phyloP scores from a whole-genome alignment of 2,888 invertebrate species.

The Athalia rosae region DNA sequence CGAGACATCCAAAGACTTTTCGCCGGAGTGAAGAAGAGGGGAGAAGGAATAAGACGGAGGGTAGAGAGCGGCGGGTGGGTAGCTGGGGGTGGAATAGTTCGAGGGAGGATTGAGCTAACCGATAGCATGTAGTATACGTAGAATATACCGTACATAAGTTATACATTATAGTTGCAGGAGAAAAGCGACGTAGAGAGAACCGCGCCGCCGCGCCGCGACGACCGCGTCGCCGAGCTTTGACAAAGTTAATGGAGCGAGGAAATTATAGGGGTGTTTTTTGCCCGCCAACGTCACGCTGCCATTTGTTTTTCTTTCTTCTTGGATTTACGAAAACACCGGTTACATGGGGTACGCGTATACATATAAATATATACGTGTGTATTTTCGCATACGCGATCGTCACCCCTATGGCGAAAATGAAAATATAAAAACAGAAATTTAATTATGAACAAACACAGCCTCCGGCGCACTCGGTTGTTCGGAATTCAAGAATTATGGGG shows the following conservation, averaged over 20 bases:
- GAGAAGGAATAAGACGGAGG: not conserved
- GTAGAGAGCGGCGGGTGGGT: not conserved
- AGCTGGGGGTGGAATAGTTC: slow-evolving; percentile 1
- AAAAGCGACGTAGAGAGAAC: not conserved
- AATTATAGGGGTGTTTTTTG: slow-evolving; percentile 45
- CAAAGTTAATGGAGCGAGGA: slow-evolving; percentile 45
- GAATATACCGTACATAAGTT: too few relatives aligned
- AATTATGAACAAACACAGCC: too few relatives aligned
- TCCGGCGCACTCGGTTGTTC: too few relatives aligned
- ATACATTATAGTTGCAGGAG: too few relatives aligned
- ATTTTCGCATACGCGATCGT: not conserved
- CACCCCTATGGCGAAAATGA: not conserved
- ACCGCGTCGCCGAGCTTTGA: slow-evolving; percentile 33
- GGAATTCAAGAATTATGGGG: too few relatives aligned
- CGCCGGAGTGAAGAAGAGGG: not conserved
- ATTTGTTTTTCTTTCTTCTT: slow-evolving; percentile 41
- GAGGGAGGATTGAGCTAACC: not conserved
- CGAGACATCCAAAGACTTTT: slow-evolving; percentile 14
- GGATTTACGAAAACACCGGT: slow-evolving; percentile 42
- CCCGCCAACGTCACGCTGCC: slow-evolving; percentile 44
- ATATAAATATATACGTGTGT: too few relatives aligned
- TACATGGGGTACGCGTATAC: not conserved
- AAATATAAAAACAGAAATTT: too few relatives aligned
- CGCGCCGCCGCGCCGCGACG: not conserved
- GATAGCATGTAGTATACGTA: too few relatives aligned